Evolutionary conservation across 2,797 vertebrate species (phyloP).

Genomic region (Molossus alvarezi): DNA sequence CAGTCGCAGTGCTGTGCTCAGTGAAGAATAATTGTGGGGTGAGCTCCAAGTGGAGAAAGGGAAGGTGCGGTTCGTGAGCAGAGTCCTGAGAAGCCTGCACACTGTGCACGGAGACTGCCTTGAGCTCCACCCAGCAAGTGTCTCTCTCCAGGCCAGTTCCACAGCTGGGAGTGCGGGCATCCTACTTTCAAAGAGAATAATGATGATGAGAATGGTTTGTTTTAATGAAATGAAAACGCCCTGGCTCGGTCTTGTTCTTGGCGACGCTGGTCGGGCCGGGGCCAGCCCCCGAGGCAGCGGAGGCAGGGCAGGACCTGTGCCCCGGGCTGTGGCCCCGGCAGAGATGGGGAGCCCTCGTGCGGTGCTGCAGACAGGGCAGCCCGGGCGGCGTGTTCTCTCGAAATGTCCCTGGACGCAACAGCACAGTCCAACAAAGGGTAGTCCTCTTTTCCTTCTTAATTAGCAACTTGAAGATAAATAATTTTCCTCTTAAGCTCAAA

Average conservation of each 20-base stretch:
- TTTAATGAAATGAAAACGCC: not conserved
- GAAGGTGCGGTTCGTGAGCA: not conserved
- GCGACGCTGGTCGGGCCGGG: not conserved
- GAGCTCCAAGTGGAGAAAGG: slow-evolving; percentile 60
- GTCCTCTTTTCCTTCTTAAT: slow-evolving; percentile 84
- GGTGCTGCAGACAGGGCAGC: not conserved
- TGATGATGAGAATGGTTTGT: not conserved
- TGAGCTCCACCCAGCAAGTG: too few relatives aligned
- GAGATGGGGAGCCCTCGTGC: too few relatives aligned
- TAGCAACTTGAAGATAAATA: slow-evolving; percentile 84
- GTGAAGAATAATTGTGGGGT: slow-evolving; percentile 78
- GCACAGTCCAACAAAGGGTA: slow-evolving; percentile 77
- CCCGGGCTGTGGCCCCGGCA: too few relatives aligned
- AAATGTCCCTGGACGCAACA: slow-evolving; percentile 69
- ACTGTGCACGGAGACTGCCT: too few relatives aligned
- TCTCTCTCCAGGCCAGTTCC: not conserved
- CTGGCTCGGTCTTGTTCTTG: not conserved
- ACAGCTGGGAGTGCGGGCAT: not conserved
- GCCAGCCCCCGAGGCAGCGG: not conserved
- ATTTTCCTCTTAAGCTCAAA: slow-evolving; percentile 80
- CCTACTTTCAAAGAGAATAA: not conserved
- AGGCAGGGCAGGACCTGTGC: too few relatives aligned
- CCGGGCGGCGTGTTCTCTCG: slow-evolving; percentile 76
- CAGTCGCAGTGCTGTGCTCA: slow-evolving; percentile 45
- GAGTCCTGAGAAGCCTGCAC: too few relatives aligned